Base-by-base conservation (phyloP, 2,797 vertebrate genomes). In the Manis javanica region DNA sequence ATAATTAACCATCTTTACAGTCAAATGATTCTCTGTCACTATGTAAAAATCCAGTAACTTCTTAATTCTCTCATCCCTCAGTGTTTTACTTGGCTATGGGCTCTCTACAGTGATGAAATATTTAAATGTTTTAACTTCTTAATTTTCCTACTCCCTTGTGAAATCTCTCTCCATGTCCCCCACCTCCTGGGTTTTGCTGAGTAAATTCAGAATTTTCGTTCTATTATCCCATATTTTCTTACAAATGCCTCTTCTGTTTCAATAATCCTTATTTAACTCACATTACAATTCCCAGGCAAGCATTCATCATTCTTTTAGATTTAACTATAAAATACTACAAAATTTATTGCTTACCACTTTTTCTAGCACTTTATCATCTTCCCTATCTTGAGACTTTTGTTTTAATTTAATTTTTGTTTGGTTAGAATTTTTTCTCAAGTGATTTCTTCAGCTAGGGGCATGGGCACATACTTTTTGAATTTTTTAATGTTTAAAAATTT, bases 61-160 rank as follows among this genome's bases (percentile, higher is more conserved):
- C 46, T 53, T 85, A 90, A 90, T 77, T 95, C 83, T 92, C 72
- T 51, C 34, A 7, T 2, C 2, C 18, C 14, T 53, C 72, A n/a
- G 0, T 93, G 86, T 97, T 97, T 96, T 89, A 14, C 72, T 97
- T 95, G 94, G 97, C 92, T 5, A 14, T 55, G n/a, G 87, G 49
- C 51, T 93, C 55, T 68, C 64, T 55, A 93, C 19, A 53, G 78
- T 87, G 91, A 97, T 83, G 91, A 96, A 96, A 95, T 14, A 63
- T 96, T 95, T 83, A 90, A 96, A 93, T 31, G 66, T 78, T 97
- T 97, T 92, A 90, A 94, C 87, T 96, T 97, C 74, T 97, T 96
- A 31, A 57, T 95, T 97, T 97, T 95, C 34, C 59, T 77, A 42
- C 51, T 81, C 90, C 87, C 64, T 87, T 24, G 74, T 83, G 94